phyloP scores from a whole-genome alignment of 1,140 invertebrate genomes.

The Listronotus oregonensis region DNA sequence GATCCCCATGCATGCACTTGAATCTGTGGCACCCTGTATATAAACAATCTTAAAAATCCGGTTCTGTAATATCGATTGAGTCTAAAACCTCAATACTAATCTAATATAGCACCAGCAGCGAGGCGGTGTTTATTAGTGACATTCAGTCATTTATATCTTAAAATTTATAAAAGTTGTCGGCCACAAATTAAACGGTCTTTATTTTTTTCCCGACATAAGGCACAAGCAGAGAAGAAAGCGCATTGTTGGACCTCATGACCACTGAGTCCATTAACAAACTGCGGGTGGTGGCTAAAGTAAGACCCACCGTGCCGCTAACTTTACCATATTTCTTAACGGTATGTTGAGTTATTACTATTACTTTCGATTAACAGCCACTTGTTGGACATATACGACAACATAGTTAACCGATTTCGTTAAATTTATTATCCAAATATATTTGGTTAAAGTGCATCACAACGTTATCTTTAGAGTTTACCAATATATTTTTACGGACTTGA shows the following conservation, averaged over 20 bases:
- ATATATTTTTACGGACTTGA: too few species aligned
- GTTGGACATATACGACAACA: background rate
- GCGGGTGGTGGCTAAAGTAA: constrained; percentile 23
- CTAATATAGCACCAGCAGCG: constrained; percentile 5
- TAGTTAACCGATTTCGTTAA: constrained; percentile 2
- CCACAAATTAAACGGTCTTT: constrained; percentile 22
- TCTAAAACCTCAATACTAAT: background rate
- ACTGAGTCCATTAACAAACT: constrained; percentile 15
- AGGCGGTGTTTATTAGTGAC: constrained; percentile 12
- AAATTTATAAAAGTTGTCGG: constrained; percentile 21
- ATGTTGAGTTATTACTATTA: constrained; percentile 19
- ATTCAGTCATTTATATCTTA: constrained; percentile 6
- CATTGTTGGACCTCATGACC: constrained; percentile 15
- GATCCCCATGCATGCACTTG: too few species aligned
- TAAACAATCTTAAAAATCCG: too few species aligned
- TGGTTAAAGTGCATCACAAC: too few species aligned
- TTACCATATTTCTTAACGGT: constrained; percentile 21
- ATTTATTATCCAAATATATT: background rate
- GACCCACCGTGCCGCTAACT: constrained; percentile 20
- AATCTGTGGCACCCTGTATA: too few species aligned
- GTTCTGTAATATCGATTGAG: too few species aligned
- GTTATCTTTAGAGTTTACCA: too few species aligned
- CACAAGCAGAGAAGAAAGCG: constrained; percentile 20
- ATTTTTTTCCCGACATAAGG: constrained; percentile 21
- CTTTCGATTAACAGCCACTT: constrained; percentile 12